phyloP scores from a whole-genome alignment of 2,113 vertebrate genomes.

The Maccullochella peelii region DNA sequence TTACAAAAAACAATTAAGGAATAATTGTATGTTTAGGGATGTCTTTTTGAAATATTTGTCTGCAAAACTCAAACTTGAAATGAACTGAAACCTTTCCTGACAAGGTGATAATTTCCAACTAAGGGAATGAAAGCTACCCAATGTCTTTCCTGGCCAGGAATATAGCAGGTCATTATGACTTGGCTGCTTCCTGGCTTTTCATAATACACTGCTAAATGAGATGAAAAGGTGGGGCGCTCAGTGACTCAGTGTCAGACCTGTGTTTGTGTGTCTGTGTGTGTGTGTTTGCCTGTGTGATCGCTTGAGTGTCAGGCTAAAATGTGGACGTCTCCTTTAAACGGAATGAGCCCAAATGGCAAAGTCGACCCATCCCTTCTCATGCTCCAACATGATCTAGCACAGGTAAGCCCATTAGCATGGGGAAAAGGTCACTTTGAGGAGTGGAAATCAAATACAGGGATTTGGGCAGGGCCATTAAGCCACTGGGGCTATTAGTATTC shows the following conservation, averaged over 20 bases:
- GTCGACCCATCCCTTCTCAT: slow-evolving; percentile 58
- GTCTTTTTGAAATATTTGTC: slow-evolving; percentile 14
- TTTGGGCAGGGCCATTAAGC: slow-evolving; percentile 83
- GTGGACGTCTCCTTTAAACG: slow-evolving; percentile 37
- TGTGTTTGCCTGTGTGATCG: slow-evolving; percentile 28
- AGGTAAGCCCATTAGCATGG: slow-evolving; percentile 82
- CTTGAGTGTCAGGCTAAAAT: slow-evolving; percentile 21
- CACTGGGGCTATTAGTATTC: slow-evolving; percentile 84
- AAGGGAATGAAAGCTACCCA: slow-evolving; percentile 35
- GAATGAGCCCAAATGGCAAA: slow-evolving; percentile 45
- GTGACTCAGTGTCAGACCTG: slow-evolving; percentile 47
- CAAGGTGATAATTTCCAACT: slow-evolving; percentile 66
- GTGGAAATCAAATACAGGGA: slow-evolving; percentile 84
- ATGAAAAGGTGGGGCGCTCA: slow-evolving; percentile 50
- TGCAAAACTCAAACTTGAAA: slow-evolving; percentile 35
- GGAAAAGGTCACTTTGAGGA: slow-evolving; percentile 85
- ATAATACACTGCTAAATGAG: slow-evolving; percentile 65
- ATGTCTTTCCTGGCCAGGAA: slow-evolving; percentile 40
- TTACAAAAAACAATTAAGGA: slow-evolving; percentile 11
- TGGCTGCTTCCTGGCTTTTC: slow-evolving; percentile 42
- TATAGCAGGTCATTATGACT: slow-evolving; percentile 51
- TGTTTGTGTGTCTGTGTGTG: slow-evolving; percentile 46
- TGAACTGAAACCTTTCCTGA: slow-evolving; percentile 45
- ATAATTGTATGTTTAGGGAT: background rate
- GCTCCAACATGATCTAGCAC: slow-evolving; percentile 79